phyloP scores from a whole-genome alignment of 2,113 vertebrate genomes.

The Aythya baeri region DNA sequence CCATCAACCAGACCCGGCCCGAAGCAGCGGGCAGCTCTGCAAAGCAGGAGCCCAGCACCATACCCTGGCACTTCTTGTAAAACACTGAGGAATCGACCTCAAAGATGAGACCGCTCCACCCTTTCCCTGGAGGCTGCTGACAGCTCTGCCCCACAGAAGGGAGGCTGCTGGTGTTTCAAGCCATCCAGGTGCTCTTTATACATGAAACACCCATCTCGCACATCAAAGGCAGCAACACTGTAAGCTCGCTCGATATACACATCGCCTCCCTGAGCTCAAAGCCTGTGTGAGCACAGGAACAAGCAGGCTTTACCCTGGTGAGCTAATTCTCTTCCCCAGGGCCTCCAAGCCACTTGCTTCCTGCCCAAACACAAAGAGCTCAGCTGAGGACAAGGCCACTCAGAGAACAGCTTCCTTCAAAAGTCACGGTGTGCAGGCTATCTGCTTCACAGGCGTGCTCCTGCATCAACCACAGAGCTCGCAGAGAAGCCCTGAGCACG shows the following conservation, averaged over 20 bases:
- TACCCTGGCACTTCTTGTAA: neutral
- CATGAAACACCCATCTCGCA: neutral
- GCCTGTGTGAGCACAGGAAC: neutral
- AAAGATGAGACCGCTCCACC: neutral
- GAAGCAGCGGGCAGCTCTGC: neutral
- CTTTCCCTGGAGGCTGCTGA: conserved; percentile 33
- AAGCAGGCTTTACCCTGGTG: neutral
- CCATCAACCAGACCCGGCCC: neutral
- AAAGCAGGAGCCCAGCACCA: neutral
- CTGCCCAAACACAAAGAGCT: neutral
- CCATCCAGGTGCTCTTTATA: conserved; percentile 43
- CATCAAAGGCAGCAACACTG: conserved; percentile 10
- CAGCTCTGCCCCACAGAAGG: neutral
- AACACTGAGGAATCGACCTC: neutral
- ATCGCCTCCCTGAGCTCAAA: neutral
- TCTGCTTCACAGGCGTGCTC: neutral
- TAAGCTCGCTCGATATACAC: neutral
- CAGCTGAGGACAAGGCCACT: neutral
- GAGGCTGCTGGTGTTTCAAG: neutral
- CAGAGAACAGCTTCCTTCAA: neutral
- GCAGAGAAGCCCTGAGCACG: neutral
- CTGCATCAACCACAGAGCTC: neutral
- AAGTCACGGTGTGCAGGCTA: neutral
- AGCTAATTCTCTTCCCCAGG: neutral
- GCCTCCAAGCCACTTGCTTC: neutral